phyloP scores from a whole-genome alignment of 2,113 vertebrate species.

The Podarcis muralis region DNA sequence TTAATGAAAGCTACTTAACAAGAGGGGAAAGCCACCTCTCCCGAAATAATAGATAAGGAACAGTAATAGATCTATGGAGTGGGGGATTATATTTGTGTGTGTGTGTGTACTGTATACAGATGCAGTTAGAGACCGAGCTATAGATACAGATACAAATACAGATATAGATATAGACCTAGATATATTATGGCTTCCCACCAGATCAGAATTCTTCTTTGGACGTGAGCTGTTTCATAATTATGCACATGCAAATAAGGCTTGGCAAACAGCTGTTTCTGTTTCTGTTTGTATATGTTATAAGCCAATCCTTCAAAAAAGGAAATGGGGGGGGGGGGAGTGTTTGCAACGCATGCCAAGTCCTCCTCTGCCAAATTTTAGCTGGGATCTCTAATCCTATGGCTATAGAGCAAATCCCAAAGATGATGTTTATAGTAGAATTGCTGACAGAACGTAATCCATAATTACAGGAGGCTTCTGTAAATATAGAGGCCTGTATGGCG shows the following conservation, averaged over 20 bases:
- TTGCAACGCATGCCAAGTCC: slow-evolving; percentile 32
- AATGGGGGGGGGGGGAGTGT: slow-evolving; percentile 13
- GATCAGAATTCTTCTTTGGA: slow-evolving; percentile 26
- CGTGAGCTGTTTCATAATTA: slow-evolving; percentile 38
- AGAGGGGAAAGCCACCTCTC: background rate
- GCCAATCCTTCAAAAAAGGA: slow-evolving; percentile 5
- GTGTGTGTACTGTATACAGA: no score
- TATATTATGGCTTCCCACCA: background rate
- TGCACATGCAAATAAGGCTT: slow-evolving; percentile 41
- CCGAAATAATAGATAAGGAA: background rate
- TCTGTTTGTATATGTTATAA: slow-evolving; percentile 37
- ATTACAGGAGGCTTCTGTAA: slow-evolving; percentile 51
- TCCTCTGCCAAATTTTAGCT: slow-evolving; percentile 40
- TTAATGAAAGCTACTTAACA: background rate
- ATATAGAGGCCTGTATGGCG: background rate
- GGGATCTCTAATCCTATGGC: slow-evolving; percentile 39
- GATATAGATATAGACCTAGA: no score
- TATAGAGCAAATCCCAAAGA: slow-evolving; percentile 53
- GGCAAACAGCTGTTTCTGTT: slow-evolving; percentile 52
- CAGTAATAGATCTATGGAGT: background rate
- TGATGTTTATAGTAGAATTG: slow-evolving; percentile 47
- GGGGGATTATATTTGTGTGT: background rate
- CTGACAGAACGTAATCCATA: slow-evolving; percentile 32
- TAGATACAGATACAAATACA: no score
- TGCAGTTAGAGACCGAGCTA: no score